phyloP scores from a whole-genome alignment of 2,113 vertebrate genomes.

The Clinocottus analis region DNA sequence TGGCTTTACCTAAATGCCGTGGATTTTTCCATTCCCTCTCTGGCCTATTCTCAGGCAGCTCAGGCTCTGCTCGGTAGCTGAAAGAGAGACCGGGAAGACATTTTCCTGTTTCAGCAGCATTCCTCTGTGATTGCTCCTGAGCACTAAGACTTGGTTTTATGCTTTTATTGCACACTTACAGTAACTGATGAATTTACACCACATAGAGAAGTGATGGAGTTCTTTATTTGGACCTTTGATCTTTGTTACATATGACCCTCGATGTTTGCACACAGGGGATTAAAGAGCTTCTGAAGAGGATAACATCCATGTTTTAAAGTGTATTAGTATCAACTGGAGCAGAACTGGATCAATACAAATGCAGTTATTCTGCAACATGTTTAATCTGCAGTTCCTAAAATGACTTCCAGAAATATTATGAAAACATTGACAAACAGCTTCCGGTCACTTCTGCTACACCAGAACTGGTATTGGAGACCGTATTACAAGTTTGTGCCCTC shows the following conservation, averaged over 20 bases:
- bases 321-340: neutral
- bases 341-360: constrained; percentile 1
- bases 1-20: constrained; percentile 79
- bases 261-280: constrained; percentile 24
- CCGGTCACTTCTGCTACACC: neutral
- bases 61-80: constrained; percentile 41
- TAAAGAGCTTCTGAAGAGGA: too few species aligned
- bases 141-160: neutral
- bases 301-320: too few species aligned
- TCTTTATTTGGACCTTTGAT: constrained; percentile 1
- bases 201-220: constrained; percentile 6
- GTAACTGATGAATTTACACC: constrained; percentile 10
- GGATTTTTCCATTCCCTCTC: constrained; percentile 81
- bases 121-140: constrained; percentile 22
- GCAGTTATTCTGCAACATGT: neutral
- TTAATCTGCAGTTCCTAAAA: neutral
- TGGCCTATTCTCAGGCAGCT: constrained; percentile 54
- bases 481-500: neutral
- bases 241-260: constrained; percentile 8
- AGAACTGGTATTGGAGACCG: neutral
- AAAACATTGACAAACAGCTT: constrained; percentile 50
- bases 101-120: constrained; percentile 47
- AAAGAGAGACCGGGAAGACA: constrained; percentile 14
- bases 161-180: constrained; percentile 1
- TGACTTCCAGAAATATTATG: constrained; percentile 22